These are phyloP conservation scores for Acanthurus leucopareius DNA, from an alignment of 2,797 vertebrate genomes.

Conservation along the genomic window DNA sequence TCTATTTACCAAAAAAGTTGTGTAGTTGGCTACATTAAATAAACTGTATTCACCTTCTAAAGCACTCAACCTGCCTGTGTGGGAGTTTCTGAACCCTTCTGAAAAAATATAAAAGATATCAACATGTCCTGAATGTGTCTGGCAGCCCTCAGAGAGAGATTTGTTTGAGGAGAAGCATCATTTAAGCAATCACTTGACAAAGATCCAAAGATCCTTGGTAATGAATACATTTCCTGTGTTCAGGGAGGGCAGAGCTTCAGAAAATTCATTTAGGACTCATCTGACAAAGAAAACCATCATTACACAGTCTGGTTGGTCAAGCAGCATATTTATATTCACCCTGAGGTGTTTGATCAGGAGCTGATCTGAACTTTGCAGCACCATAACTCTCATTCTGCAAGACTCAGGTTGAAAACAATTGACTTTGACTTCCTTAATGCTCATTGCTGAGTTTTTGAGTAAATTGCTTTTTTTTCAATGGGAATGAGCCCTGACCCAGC, in stretches of 20 bases:
- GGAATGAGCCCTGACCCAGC: slow-evolving; percentile 68
- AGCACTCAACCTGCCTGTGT: not conserved
- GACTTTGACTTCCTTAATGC: slow-evolving; percentile 66
- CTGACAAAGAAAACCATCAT: slow-evolving; percentile 29
- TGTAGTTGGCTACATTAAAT: not conserved
- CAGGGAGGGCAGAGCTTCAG: slow-evolving; percentile 22
- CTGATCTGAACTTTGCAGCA: slow-evolving; percentile 31
- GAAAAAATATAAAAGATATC: not conserved
- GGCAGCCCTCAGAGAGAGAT: slow-evolving; percentile 6
- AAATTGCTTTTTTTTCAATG: slow-evolving; percentile 69
- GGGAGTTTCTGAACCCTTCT: not conserved
- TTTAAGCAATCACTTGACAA: slow-evolving; percentile 21
- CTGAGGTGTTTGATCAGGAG: slow-evolving; percentile 39
- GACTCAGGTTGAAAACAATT: slow-evolving; percentile 68
- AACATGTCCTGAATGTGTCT: not conserved
- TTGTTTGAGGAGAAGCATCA: not conserved
- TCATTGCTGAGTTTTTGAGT: slow-evolving; percentile 62
- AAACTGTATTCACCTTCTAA: not conserved
- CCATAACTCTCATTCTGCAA: slow-evolving; percentile 28
- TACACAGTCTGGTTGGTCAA: not conserved
- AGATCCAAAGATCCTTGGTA: slow-evolving; percentile 26
- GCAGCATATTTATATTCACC: slow-evolving; percentile 51
- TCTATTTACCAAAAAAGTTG: not conserved
- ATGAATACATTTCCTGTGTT: slow-evolving; percentile 37
- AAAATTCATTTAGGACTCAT: slow-evolving; percentile 25